phyloP scores from a whole-genome alignment of 2,113 vertebrate species.

The human (Homo sapiens) region DNA sequence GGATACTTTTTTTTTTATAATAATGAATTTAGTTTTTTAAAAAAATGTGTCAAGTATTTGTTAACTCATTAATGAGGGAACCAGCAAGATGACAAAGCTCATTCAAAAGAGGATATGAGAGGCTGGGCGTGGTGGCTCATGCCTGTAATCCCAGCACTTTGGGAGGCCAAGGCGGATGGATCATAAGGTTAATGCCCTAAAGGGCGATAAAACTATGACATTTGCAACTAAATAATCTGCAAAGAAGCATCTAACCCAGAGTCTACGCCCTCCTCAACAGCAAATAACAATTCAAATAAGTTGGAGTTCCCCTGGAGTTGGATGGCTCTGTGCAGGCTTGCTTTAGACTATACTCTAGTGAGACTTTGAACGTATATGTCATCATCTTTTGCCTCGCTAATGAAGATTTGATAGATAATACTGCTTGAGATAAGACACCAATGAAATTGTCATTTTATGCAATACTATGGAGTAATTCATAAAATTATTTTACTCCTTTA shows the following conservation, averaged over 20 bases:
- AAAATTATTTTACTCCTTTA: neutral
- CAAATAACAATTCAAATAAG: neutral
- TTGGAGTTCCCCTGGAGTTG: neutral
- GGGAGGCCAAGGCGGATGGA: neutral
- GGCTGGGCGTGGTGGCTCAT: neutral
- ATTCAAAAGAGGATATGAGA: neutral
- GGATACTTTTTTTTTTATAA: neutral
- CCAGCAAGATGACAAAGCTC: neutral
- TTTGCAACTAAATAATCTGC: neutral
- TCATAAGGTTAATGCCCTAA: neutral
- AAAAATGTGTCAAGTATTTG: neutral
- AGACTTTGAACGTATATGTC: neutral
- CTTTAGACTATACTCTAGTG: neutral
- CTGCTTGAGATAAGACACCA: neutral
- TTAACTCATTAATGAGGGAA: slow-evolving; percentile 7
- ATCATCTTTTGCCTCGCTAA: neutral
- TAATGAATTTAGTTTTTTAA: neutral
- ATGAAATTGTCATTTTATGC: neutral
- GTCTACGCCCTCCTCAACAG: neutral
- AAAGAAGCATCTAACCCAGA: neutral
- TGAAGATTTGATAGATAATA: neutral
- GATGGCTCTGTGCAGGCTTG: neutral
- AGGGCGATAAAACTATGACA: neutral
- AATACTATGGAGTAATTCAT: neutral
- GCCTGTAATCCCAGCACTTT: neutral